These are phyloP conservation scores for Centropyge bicolor DNA, from an alignment of 2,797 vertebrate genomes.

Conservation along the genomic window DNA sequence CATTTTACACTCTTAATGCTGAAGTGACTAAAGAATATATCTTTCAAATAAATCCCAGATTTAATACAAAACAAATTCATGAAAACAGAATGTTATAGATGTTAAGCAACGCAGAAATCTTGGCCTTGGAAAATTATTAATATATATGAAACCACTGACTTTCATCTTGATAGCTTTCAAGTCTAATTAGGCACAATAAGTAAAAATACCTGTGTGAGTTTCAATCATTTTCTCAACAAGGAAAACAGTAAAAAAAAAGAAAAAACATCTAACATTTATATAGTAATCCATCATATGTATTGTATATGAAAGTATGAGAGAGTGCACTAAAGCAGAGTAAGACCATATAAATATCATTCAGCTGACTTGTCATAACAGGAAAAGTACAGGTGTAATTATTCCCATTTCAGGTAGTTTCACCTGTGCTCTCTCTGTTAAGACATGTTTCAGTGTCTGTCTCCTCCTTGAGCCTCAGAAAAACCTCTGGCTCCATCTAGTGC, in stretches of 20 bases:
- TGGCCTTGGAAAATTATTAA: neutral
- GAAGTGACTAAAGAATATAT: neutral
- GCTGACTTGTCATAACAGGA: neutral
- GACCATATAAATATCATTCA: too few relatives aligned
- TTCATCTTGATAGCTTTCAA: too few relatives aligned
- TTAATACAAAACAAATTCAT: neutral
- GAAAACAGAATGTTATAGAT: neutral
- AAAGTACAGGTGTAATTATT: too few relatives aligned
- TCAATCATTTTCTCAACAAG: too few relatives aligned
- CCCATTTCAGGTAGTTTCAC: neutral
- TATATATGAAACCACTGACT: neutral
- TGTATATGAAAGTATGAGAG: too few relatives aligned
- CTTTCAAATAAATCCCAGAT: neutral
- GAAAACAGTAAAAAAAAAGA: neutral
- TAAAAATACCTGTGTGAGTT: neutral
- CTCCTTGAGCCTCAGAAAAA: neutral
- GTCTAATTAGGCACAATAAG: too few relatives aligned
- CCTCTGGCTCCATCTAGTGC: conserved; percentile 46
- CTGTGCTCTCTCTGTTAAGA: neutral
- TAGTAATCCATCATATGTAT: too few relatives aligned
- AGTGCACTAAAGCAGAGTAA: too few relatives aligned
- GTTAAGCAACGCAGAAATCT: too few relatives aligned
- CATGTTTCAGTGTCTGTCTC: too few relatives aligned
- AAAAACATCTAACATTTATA: neutral
- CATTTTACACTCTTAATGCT: neutral